These are phyloP conservation scores for Drosophila saltans DNA, from an alignment of 1,140 invertebrate genomes.

Conservation along the genomic window DNA sequence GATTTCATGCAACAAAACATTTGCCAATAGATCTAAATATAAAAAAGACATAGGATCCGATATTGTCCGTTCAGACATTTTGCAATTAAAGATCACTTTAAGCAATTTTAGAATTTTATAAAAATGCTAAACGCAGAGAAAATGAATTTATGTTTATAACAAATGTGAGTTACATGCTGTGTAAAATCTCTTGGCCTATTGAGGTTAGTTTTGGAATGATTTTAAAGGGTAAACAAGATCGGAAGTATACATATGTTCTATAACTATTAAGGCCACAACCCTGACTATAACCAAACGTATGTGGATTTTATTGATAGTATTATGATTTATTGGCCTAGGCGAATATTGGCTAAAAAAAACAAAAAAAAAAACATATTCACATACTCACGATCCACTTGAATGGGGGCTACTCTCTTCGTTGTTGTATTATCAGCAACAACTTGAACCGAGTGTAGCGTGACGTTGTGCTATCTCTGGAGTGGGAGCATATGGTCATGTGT, in stretches of 20 bases:
- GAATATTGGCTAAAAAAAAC: neutral
- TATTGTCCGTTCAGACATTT: constrained; percentile 35
- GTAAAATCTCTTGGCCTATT: too few species aligned
- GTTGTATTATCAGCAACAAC: neutral
- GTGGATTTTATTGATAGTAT: constrained; percentile 4
- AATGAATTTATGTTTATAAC: too few species aligned
- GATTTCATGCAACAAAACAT: constrained; percentile 34
- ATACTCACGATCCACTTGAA: constrained; percentile 29
- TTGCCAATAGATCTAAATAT: constrained; percentile 41
- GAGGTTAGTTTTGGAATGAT: neutral
- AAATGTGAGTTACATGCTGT: too few species aligned
- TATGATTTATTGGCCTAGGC: constrained; percentile 12
- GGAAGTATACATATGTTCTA: neutral
- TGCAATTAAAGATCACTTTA: neutral
- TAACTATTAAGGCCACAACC: neutral
- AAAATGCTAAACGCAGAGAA: too few species aligned
- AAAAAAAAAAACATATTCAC: neutral
- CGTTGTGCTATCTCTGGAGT: constrained; percentile 20
- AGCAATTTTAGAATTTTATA: constrained; percentile 2
- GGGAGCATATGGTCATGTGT: constrained; percentile 45
- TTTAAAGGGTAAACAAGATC: neutral
- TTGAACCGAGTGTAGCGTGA: constrained; percentile 28
- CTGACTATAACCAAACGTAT: neutral
- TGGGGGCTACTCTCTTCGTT: constrained; percentile 27
- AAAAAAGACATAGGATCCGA: constrained; percentile 45